These are phyloP conservation scores for Stenurella melanura DNA, from an alignment of 2,888 invertebrate genomes.

Conservation along the genomic window DNA sequence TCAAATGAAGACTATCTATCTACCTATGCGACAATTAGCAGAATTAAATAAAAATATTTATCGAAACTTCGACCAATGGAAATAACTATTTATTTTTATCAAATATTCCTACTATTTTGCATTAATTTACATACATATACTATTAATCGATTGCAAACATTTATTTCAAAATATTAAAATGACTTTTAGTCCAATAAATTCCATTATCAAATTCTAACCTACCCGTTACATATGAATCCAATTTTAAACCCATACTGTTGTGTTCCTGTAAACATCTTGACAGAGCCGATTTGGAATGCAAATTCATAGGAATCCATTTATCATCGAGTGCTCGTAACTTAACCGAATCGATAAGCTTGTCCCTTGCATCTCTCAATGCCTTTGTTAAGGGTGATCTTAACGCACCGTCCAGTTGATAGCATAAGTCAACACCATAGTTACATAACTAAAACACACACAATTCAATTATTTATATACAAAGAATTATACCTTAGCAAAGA, in stretches of 20 bases:
- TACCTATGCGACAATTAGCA: too few species aligned
- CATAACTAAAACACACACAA: conserved; percentile 72
- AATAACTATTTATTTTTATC: too few species aligned
- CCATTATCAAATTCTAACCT: conserved; percentile 22
- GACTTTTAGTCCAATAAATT: too few species aligned
- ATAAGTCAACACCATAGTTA: conserved; percentile 88
- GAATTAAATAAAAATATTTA: too few species aligned
- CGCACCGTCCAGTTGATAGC: conserved; percentile 92
- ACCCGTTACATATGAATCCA: conserved; percentile 80
- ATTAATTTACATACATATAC: too few species aligned
- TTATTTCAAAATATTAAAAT: too few species aligned
- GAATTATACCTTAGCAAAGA: too few species aligned
- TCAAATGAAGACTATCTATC: too few species aligned
- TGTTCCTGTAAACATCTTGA: conserved; percentile 81
- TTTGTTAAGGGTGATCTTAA: conserved; percentile 85
- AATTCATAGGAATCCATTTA: conserved; percentile 88
- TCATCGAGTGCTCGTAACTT: conserved; percentile 87
- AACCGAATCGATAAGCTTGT: conserved; percentile 88
- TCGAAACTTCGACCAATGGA: too few species aligned
- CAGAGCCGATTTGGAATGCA: conserved; percentile 79
- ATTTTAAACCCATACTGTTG: conserved; percentile 80
- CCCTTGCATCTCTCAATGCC: conserved; percentile 85
- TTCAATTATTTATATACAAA: too few species aligned
- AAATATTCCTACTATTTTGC: too few species aligned
- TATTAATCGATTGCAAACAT: too few species aligned